Evolutionary conservation across 1,140 invertebrate genomes (phyloP).

Genomic region (Drosophila pandora): DNA sequence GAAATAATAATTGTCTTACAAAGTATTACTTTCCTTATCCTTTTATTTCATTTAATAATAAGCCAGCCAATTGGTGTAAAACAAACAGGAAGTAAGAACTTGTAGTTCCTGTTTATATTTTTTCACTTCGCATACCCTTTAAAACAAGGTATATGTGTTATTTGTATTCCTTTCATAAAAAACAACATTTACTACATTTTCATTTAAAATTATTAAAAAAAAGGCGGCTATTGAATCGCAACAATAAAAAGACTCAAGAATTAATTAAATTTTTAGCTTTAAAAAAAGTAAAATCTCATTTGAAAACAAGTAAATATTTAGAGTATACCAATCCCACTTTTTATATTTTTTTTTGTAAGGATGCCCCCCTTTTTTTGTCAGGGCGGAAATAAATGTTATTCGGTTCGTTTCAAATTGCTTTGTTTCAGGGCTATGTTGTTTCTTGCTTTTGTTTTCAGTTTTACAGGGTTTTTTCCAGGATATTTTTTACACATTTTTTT

Average conservation of each 20-base stretch:
- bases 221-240: too few species aligned
- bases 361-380: neutral
- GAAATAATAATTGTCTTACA: slow-evolving; percentile 1
- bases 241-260: too few species aligned
- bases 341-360: neutral
- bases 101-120: too few species aligned
- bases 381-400: slow-evolving; percentile 35
- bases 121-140: too few species aligned
- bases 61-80: too few species aligned
- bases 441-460: neutral
- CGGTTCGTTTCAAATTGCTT: neutral
- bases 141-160: too few species aligned
- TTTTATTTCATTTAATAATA: neutral
- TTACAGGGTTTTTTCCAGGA: neutral
- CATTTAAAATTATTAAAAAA: too few species aligned
- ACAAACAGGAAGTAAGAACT: too few species aligned
- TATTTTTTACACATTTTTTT: neutral
- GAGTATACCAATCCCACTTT: neutral
- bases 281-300: neutral
- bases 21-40: neutral
- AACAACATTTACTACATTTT: too few species aligned
- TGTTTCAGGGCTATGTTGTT: neutral
- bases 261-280: too few species aligned
- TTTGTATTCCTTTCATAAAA: too few species aligned
- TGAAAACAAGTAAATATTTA: slow-evolving; percentile 1